Evolutionary conservation across 2,113 vertebrate species (phyloP).

Genomic region (Tachysurus vachellii): DNA sequence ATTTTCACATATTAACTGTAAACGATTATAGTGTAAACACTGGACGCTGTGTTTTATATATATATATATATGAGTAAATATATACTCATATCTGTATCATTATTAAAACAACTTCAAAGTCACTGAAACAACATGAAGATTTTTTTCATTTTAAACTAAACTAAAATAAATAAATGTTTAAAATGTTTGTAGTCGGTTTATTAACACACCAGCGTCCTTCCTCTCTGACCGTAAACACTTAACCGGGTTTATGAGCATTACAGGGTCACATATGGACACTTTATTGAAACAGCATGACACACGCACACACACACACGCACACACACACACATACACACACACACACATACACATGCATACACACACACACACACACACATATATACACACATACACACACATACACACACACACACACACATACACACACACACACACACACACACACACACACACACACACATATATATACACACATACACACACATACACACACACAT

Average conservation of each 20-base stretch:
- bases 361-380: no score
- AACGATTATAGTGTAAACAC: neutral
- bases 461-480: no score
- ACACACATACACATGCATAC: no score
- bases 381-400: no score
- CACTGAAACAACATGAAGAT: neutral
- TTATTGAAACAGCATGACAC: neutral
- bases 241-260: neutral
- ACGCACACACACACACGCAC: neutral
- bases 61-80: neutral
- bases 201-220: slow-evolving; percentile 7
- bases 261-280: neutral
- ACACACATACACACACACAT: no score
- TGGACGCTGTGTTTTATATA: neutral
- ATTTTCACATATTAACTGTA: no score
- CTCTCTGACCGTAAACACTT: neutral
- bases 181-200: neutral
- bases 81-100: neutral
- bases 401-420: no score
- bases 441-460: no score
- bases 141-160: neutral
- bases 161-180: neutral
- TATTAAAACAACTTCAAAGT: neutral
- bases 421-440: no score
- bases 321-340: no score